These are phyloP conservation scores for Diplazon laetatorius DNA, from an alignment of 2,888 invertebrate genomes.

Conservation along the genomic window DNA sequence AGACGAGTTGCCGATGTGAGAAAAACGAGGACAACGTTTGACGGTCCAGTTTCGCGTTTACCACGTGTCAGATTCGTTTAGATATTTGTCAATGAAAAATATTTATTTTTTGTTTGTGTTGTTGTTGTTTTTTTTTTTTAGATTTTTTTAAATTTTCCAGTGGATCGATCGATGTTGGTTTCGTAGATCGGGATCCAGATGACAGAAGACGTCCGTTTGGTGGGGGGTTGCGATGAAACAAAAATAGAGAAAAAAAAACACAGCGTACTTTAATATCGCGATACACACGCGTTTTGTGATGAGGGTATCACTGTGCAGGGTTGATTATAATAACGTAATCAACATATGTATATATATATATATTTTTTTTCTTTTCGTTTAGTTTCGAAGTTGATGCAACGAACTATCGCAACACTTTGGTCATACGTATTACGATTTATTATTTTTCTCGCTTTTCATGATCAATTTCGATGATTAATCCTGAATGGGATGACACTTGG, in stretches of 20 bases:
- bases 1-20: slow-evolving; percentile 60
- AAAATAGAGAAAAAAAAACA: slow-evolving; percentile 71
- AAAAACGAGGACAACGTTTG: slow-evolving; percentile 68
- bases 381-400: neutral
- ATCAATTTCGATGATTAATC: neutral
- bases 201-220: slow-evolving; percentile 61
- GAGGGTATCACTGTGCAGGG: no score
- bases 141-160: slow-evolving; percentile 53
- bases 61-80: slow-evolving; percentile 65
- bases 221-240: slow-evolving; percentile 62
- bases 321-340: neutral
- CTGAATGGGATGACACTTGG: slow-evolving; percentile 22
- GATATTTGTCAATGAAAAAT: slow-evolving; percentile 42
- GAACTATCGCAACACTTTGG: neutral
- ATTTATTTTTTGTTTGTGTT: slow-evolving; percentile 23
- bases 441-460: neutral
- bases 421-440: neutral
- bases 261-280: slow-evolving; percentile 72
- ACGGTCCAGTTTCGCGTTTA: slow-evolving; percentile 61
- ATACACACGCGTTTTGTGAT: slow-evolving; percentile 35
- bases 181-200: slow-evolving; percentile 60
- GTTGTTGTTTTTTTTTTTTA: slow-evolving; percentile 59
- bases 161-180: slow-evolving; percentile 68
- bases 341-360: no score
- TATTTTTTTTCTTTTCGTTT: no score